phyloP scores from a whole-genome alignment of 2,888 invertebrate genomes.

The Bruchidius siliquastri region DNA sequence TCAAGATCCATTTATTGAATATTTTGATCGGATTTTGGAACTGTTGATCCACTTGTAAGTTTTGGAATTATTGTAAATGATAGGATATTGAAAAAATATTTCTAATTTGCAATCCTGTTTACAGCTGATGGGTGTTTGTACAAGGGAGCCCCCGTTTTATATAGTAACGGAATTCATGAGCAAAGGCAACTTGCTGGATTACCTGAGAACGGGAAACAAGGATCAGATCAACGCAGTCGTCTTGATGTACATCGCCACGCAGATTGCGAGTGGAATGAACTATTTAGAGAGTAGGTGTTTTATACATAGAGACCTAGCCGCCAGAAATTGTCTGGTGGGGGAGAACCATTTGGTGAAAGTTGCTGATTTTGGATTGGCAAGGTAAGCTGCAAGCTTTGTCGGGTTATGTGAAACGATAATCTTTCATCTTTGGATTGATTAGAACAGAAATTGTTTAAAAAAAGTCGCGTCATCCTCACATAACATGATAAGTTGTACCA shows the following conservation, averaged over 20 bases:
- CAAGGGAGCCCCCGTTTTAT: constrained; percentile 97
- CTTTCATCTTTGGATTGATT: no score
- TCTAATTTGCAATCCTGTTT: no score
- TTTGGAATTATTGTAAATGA: no score
- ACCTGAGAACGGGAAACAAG: constrained; percentile 80
- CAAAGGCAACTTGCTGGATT: constrained; percentile 95
- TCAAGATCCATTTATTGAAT: no score
- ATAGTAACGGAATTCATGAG: constrained; percentile 99
- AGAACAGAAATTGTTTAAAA: no score
- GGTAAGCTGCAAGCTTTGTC: not conserved
- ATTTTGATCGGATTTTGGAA: no score
- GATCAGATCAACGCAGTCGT: constrained; percentile 90
- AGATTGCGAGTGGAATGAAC: constrained; percentile 98
- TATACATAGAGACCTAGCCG: constrained; percentile 96
- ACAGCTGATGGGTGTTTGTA: constrained; percentile 89
- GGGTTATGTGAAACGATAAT: no score
- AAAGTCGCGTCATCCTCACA: no score
- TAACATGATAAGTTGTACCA: no score
- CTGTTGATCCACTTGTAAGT: no score
- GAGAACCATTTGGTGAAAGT: constrained; percentile 98
- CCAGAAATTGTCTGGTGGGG: constrained; percentile 97
- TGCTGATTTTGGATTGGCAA: constrained; percentile 96
- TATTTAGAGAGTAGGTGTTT: constrained; percentile 94
- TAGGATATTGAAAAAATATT: no score
- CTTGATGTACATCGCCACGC: constrained; percentile 99